phyloP scores from a whole-genome alignment of 2,797 vertebrate genomes.

The Eulemur rubriventer region DNA sequence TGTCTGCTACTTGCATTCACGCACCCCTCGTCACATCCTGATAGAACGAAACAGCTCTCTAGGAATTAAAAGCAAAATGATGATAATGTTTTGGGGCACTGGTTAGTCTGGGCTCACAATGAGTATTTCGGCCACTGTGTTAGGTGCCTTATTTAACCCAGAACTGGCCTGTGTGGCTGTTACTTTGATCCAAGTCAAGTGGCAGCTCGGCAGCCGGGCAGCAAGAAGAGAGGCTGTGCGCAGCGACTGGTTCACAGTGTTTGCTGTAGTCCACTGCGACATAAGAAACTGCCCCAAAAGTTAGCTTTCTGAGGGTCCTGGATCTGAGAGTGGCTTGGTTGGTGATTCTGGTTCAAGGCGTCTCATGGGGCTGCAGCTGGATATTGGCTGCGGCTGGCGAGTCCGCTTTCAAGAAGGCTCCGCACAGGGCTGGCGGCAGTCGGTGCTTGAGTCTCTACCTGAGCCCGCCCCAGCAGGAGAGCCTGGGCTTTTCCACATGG shows the following conservation, averaged over 20 bases:
- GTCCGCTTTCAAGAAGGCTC: background rate
- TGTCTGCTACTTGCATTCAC: background rate
- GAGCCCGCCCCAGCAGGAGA: background rate
- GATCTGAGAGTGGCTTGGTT: rapidly evolving
- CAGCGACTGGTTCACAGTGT: background rate
- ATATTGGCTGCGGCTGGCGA: rapidly evolving
- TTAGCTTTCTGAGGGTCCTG: background rate
- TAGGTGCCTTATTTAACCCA: background rate
- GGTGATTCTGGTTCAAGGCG: background rate
- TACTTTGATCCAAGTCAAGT: no score
- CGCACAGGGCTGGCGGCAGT: background rate
- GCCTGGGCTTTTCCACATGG: background rate
- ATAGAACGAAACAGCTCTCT: background rate
- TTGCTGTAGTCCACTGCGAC: background rate
- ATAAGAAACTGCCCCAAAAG: rapidly evolving
- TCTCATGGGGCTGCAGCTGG: rapidly evolving
- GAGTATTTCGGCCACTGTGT: no score
- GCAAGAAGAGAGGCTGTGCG: background rate
- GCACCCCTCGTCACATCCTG: background rate
- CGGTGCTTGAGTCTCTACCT: background rate
- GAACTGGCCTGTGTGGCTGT: background rate
- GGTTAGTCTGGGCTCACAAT: background rate
- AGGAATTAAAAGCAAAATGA: background rate
- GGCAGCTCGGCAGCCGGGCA: no score
- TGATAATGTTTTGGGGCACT: background rate